Base-by-base conservation (phyloP, 2,888 invertebrate species). In the Cordilura impudica region DNA sequence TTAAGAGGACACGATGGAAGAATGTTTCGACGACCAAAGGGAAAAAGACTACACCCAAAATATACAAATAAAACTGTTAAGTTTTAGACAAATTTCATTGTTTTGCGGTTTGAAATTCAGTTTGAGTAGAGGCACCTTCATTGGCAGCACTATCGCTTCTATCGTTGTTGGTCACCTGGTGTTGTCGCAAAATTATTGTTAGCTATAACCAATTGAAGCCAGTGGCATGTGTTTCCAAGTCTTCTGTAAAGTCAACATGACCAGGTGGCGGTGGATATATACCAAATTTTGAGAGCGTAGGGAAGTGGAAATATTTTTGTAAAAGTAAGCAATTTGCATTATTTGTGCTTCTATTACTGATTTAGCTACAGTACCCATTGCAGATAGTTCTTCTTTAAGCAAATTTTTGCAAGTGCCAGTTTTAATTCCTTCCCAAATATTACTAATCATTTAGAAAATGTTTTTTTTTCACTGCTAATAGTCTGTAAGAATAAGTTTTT, bases 151-250 rank as follows among this genome's bases (percentile, higher is more conserved):
- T 23, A 21, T 78, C 58, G 12, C 23, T 67, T 6, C 12, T 8
- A 8, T 31, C 66, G 16, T 14, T 26, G 49, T 5, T 69, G 29
- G 35, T 58, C 18, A 45, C 7, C 16, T 67, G 73, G 4, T n/a
- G 12, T 47, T 75, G 82, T 16, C 78, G 79, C 90, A 8, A 88
- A 88, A 77, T 90, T 89, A 81, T 90, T 90, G 76, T 90, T 90
- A 54, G 85, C 84, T 47, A 90, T 87, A 8, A 90, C 83, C 89
- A 87, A 35, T 88, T 87, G 14, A 90, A 85, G 6, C 87, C 87
- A 76, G 84, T 84, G 4, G 86, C 85, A 81, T 88, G 87, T 54
- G 84, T 85, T 75, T 88, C 86, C 49, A 90, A 75, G 67, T 89
- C 89, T 26, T 88, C 88, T 51, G 84, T 84, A 31, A 84, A 89